These are phyloP conservation scores for Drosophila demipolita DNA, from an alignment of 2,888 invertebrate species.

Conservation along the genomic window DNA sequence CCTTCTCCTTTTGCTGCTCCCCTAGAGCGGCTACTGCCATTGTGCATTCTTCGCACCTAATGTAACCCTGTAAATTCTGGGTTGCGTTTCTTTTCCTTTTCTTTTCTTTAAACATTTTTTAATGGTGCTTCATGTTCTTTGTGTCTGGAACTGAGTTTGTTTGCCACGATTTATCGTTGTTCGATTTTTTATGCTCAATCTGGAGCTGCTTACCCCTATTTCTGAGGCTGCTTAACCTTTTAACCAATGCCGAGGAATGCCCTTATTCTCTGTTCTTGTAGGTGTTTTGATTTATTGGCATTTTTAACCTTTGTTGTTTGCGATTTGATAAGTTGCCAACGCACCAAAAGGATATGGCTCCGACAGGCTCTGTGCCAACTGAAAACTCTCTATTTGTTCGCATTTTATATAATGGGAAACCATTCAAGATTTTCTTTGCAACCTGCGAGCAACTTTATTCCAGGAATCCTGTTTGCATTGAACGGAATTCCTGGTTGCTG, in stretches of 20 bases:
- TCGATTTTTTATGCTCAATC: constrained; percentile 70
- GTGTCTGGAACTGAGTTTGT: constrained; percentile 36
- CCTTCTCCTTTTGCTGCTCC: background rate
- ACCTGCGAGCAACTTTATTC: constrained; percentile 48
- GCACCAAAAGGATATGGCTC: constrained; percentile 50
- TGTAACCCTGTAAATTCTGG: constrained; percentile 62
- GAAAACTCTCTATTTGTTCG: constrained; percentile 28
- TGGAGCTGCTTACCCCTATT: constrained; percentile 45
- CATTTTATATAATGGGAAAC: constrained; percentile 24
- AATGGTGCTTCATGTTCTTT: constrained; percentile 63
- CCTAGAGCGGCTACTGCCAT: constrained; percentile 3
- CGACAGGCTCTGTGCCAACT: constrained; percentile 24
- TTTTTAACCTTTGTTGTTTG: constrained; percentile 67
- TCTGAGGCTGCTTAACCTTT: constrained; percentile 62
- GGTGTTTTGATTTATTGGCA: constrained; percentile 75
- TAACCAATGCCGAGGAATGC: constrained; percentile 37
- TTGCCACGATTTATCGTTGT: constrained; percentile 70
- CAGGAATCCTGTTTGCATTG: constrained; percentile 23
- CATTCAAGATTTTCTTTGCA: constrained; percentile 47
- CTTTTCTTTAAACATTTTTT: constrained; percentile 55
- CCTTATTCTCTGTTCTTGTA: constrained; percentile 53
- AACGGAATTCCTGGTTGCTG: background rate
- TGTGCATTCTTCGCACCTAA: constrained; percentile 57
- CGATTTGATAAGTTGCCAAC: constrained; percentile 67
- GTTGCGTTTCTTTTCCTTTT: constrained; percentile 25